Base-by-base conservation (phyloP, 2,113 vertebrate genomes). In the Suricata suricatta region DNA sequence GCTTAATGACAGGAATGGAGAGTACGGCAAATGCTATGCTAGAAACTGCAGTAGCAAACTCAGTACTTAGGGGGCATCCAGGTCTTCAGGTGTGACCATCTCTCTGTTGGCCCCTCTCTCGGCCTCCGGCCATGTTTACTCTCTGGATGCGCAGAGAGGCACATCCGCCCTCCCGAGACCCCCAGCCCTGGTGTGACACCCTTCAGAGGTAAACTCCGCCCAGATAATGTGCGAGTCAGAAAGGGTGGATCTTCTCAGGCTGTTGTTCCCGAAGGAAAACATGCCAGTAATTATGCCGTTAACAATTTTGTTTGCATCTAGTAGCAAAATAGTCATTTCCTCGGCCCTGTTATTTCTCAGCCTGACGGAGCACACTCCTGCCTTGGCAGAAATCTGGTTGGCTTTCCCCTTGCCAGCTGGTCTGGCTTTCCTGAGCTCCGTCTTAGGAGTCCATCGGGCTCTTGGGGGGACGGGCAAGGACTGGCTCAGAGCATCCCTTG, bases 241-340 rank as follows among this genome's bases (percentile, higher is more conserved):
- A 91, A 77, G 71, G 35, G 7, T 27, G 11, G 44, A 23, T 79
- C 98, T 90, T 57, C 47, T 47, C 21, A 3, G 21, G 23, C 1
- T 19, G 11, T 16, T 80, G 54, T 86, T 93, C 81, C n/a, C 9
- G 57, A 68, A 71, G 93, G 82, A 92, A 90, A 97, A 83, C 90
- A 38, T 6, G 47, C 90, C 79, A 13, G 71, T 95, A 81, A 95
- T 69, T 96, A 85, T 35, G 81, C 87, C 31, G 16, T 96, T 97
- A 72, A 93, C 90, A 72, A 14, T 79, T 60, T 66, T 97, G 64
- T 95, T 98, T 97, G 72, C 60, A 17, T 97, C 79, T 95, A 54
- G 9, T 89, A 89, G 84, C 97, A 97, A 92, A 94, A 77, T 80
- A 97, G 74, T 64, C 92, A 63, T 96, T 97, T 97, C 82, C 98